These are phyloP conservation scores for Coryphaenoides rupestris DNA, from an alignment of 2,113 vertebrate genomes.

Conservation along the genomic window DNA sequence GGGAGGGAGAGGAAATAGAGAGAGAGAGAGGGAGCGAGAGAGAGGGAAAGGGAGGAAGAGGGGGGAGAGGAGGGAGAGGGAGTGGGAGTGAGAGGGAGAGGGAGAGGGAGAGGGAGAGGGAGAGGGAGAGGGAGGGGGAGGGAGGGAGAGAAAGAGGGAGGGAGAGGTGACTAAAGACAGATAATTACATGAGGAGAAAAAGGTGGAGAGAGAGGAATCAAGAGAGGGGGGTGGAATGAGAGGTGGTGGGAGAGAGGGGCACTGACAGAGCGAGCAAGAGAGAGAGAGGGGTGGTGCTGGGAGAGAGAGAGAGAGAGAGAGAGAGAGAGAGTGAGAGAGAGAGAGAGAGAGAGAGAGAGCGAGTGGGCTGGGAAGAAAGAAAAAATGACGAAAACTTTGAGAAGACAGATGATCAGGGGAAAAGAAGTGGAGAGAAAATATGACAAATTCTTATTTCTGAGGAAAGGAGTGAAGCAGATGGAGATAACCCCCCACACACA, in stretches of 20 bases:
- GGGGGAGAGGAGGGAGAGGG: no score
- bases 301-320: background rate
- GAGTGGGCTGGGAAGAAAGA: no score
- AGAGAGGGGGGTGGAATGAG: background rate
- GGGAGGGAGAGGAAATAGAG: conserved; percentile 23
- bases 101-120: background rate
- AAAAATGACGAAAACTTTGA: no score
- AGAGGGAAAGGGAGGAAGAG: background rate
- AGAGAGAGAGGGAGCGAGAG: conserved; percentile 10
- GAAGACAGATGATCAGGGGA: background rate
- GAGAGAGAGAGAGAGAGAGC: background rate
- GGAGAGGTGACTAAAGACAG: no score
- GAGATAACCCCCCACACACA: no score
- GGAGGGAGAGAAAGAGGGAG: background rate
- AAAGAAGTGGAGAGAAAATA: no score
- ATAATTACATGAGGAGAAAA: no score
- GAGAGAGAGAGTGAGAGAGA: background rate
- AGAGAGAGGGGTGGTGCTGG: background rate
- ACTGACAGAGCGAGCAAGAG: background rate
- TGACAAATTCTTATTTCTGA: no score
- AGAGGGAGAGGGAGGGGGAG: background rate
- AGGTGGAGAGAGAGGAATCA: conserved; percentile 22
- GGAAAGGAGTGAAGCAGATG: no score
- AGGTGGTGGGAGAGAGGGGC: background rate
- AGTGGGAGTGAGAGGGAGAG: background rate